These are phyloP conservation scores for Serinus canaria DNA, from an alignment of 2,113 vertebrate genomes.

Conservation along the genomic window DNA sequence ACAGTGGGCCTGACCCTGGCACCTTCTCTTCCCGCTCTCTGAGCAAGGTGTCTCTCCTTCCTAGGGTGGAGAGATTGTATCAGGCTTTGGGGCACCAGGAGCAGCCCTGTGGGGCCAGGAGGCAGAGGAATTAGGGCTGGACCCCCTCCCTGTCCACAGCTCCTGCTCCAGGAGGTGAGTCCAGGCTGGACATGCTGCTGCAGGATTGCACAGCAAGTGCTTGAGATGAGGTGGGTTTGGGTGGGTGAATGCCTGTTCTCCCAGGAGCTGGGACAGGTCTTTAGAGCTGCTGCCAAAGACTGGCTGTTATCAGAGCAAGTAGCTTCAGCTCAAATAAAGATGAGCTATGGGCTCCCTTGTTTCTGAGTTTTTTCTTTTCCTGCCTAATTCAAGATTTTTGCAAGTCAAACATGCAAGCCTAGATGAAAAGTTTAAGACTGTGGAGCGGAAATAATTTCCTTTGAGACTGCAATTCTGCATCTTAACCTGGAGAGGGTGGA, in stretches of 20 bases:
- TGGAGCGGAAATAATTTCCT: not conserved
- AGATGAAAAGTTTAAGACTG: not conserved
- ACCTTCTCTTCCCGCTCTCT: not conserved
- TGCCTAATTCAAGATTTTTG: not conserved
- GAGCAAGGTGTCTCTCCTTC: not conserved
- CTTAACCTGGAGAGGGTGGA: constrained; percentile 73
- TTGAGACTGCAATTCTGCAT: constrained; percentile 35
- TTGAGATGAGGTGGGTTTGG: not conserved
- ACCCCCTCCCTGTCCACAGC: not conserved
- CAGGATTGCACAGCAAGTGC: not conserved
- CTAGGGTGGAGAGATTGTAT: not conserved
- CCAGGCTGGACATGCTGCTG: not conserved
- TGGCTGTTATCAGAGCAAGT: not conserved
- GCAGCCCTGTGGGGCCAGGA: not conserved
- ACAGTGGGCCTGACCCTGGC: not conserved
- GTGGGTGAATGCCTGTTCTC: not conserved
- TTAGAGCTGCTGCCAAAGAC: not conserved
- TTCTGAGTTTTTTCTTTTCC: not conserved
- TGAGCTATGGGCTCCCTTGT: accelerated
- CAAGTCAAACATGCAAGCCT: not conserved
- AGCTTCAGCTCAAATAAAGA: not conserved
- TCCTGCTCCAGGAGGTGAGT: not conserved
- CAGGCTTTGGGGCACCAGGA: accelerated
- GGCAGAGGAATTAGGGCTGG: not conserved
- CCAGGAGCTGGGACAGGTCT: not conserved